A percentile compares a stretch with the other conserved stretches of the same genome.
phyloP scores from a whole-genome alignment of 2,888 invertebrate species.

The Mesoligia furuncula region DNA sequence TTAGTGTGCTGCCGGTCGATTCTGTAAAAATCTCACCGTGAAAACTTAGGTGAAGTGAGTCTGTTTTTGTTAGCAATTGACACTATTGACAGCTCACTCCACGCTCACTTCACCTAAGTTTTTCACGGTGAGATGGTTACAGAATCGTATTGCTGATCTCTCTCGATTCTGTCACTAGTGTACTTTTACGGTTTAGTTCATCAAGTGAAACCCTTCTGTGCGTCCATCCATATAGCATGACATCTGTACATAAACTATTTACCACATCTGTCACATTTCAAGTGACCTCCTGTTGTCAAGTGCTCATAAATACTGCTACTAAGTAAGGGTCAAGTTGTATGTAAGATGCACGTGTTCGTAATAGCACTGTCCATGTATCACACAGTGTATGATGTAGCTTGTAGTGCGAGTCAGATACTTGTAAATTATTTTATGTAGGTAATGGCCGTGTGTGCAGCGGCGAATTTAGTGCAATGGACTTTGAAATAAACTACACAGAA shows the following conservation, averaged over 20 bases:
- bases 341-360: constrained; percentile 55
- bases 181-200: not conserved
- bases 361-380: constrained; percentile 41
- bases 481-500: constrained; percentile 13
- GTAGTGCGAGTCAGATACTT: constrained; percentile 27
- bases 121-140: too few relatives aligned
- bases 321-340: constrained; percentile 55
- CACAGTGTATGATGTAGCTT: constrained; percentile 26
- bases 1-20: too few relatives aligned
- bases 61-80: too few relatives aligned
- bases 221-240: constrained; percentile 1
- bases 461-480: constrained; percentile 15
- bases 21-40: too few relatives aligned
- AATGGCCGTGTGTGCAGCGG: not conserved
- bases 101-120: too few relatives aligned
- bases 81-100: too few relatives aligned
- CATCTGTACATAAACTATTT: constrained; percentile 10
- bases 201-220: not conserved
- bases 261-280: constrained; percentile 46
- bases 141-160: too few relatives aligned
- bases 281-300: constrained; percentile 50
- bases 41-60: too few relatives aligned
- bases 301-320: constrained; percentile 51
- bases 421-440: constrained; percentile 34
- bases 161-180: too few relatives aligned